phyloP scores from a whole-genome alignment of 2,113 vertebrate species.

The Falcunculus frontatus region DNA sequence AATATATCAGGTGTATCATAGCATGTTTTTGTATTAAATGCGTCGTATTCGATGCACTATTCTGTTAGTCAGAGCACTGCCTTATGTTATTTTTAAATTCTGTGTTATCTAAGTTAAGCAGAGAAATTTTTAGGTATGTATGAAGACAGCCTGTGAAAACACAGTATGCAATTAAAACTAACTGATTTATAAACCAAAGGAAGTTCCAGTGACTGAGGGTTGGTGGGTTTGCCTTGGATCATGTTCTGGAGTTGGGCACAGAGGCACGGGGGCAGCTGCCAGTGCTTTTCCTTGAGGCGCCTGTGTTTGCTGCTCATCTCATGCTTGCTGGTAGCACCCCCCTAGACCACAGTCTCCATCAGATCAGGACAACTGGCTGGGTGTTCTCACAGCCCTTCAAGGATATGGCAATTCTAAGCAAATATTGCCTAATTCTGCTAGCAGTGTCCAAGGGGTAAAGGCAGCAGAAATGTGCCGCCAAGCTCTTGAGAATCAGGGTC shows the following conservation, averaged over 20 bases:
- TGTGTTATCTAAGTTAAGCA: background rate
- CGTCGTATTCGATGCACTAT: accelerated
- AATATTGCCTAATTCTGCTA: background rate
- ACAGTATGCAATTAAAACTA: accelerated
- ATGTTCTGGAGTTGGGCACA: accelerated
- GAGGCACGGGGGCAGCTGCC: accelerated
- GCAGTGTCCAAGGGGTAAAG: background rate
- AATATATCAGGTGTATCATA: background rate
- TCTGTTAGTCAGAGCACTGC: background rate
- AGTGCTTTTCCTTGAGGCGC: accelerated
- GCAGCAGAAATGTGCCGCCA: background rate
- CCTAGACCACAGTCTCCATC: accelerated
- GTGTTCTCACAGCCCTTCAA: background rate
- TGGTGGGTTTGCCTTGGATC: background rate
- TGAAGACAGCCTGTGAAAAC: background rate
- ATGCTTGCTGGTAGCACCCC: accelerated
- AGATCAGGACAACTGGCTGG: background rate
- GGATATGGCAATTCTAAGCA: background rate
- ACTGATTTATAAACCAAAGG: accelerated
- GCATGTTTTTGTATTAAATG: background rate
- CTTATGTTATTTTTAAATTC: background rate
- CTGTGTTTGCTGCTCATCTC: background rate
- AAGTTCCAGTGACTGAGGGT: no score
- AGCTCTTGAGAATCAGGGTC: background rate
- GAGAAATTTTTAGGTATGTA: background rate